Evolutionary conservation across 2,113 vertebrate genomes (phyloP).

Genomic region (Tachuris rubrigastra): DNA sequence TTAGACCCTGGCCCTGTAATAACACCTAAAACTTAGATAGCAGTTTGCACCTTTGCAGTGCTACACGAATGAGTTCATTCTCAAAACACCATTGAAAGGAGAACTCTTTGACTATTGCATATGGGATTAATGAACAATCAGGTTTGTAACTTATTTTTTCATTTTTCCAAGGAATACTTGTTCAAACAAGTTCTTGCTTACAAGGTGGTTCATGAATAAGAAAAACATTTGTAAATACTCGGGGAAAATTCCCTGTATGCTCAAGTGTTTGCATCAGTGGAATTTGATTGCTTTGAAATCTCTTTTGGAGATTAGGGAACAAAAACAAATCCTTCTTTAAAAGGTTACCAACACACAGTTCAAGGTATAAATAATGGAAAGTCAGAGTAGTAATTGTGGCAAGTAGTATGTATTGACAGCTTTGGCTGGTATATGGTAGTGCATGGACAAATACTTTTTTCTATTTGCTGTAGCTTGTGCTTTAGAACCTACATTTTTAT

Average conservation of each 20-base stretch:
- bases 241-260: background rate
- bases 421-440: background rate
- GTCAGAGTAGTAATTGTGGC: background rate
- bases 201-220: conserved; percentile 5
- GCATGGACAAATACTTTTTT: background rate
- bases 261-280: background rate
- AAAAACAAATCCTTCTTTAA: background rate
- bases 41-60: background rate
- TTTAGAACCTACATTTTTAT: background rate
- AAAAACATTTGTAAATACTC: conserved; percentile 30
- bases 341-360: background rate
- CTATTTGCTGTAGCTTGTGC: background rate
- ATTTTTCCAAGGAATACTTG: conserved; percentile 5
- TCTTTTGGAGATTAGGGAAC: background rate
- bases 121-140: conserved; percentile 7
- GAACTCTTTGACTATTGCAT: background rate
- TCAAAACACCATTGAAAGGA: conserved; percentile 12
- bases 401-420: background rate
- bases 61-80: background rate
- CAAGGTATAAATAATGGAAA: background rate
- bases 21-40: background rate
- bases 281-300: background rate
- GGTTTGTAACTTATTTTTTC: conserved; percentile 16
- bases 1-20: background rate
- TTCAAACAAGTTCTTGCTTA: conserved; percentile 12